Percentiles rank a stretch among this genome's conserved stretches.
Conservation (phyloP, 2,113 vertebrate genomes). For the Hucho hucho region DNA sequence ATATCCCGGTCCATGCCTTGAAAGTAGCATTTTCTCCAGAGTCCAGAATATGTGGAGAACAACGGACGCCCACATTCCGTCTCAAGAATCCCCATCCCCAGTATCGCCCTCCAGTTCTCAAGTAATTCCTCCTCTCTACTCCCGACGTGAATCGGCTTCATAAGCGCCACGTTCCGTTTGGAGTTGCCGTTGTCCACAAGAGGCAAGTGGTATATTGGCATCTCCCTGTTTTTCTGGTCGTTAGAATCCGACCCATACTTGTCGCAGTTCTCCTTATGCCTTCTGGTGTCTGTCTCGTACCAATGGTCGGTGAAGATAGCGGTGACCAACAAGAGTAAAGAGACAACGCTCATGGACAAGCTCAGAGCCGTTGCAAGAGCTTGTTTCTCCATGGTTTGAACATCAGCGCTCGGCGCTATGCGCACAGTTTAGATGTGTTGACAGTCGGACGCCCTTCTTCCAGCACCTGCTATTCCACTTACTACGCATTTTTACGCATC, state of each 20-base stretch:
- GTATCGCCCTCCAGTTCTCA: conserved; percentile 83
- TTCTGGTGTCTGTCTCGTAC: conserved; percentile 85
- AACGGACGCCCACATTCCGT: conserved; percentile 83
- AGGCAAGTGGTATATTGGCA: conserved; percentile 90
- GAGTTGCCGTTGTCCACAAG: conserved; percentile 74
- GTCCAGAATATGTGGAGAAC: conserved; percentile 82
- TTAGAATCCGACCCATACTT: conserved; percentile 76
- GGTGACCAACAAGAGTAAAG: conserved; percentile 78
- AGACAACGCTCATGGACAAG: conserved; percentile 76
- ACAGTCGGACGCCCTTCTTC: background rate
- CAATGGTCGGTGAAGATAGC: conserved; percentile 87
- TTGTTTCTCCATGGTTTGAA: conserved; percentile 74
- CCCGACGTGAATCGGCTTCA: conserved; percentile 77
- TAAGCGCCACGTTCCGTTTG: conserved; percentile 66
- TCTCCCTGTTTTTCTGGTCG: conserved; percentile 85
- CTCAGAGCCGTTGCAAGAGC: conserved; percentile 77
- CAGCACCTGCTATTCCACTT: conserved; percentile 35
- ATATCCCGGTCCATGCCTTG: conserved; percentile 80
- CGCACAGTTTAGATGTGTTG: background rate
- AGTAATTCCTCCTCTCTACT: conserved; percentile 77
- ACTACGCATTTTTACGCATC: conserved; percentile 56
- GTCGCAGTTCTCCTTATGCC: conserved; percentile 86
- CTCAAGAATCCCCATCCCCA: conserved; percentile 86
- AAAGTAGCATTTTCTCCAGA: conserved; percentile 86
- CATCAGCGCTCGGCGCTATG: conserved; percentile 45